Base-by-base conservation (phyloP, 2,888 invertebrate genomes). In the Drosophila fulvimacula region DNA sequence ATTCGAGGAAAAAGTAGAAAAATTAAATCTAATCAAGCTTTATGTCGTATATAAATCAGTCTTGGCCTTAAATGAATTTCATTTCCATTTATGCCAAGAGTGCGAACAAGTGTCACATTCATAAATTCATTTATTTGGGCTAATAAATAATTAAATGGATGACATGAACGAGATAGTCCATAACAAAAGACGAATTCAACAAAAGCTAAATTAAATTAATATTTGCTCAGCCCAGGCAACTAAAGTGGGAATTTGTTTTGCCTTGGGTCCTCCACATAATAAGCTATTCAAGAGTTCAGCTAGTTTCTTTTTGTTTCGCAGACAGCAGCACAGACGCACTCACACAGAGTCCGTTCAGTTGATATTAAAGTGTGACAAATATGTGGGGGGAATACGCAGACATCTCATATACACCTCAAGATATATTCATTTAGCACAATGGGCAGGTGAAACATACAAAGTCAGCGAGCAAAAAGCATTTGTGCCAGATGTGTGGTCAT, bases 381-480 rank as follows among this genome's bases (percentile, higher is more conserved):
- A 53, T 38, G 55, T 21, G 11, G 11, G 21, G 19, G 41, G 59
- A 52, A 59, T 63, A 38, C 9, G 46, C 44, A 19, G 27, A 39
- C 38, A 52, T 56, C 55, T 60, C 59, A 59, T n/a, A 62, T 53
- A 58, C 58, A 51, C 64, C 62, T 60, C 57, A 52, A 67, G 64
- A 53, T 42, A 56, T 73, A 78, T 64, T 66, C 61, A 75, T 81
- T 81, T 57, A 63, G 42, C 58, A 52, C 39, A 24, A 34, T 17
- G 46, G 19, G 17, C 59, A 17, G 34, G 27, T 46, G 42, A 30
- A 53, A 21, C n/a, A 15, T 2, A n/a, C 21, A 30, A 52, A 38
- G 42, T 36, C 17, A 34, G 41, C 42, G 5, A 11, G 11, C 49
- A 21, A 52, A 42, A 27, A 32, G 19, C 21, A 34, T 64, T 61